Conservation (phyloP, 1,140 invertebrate species). For the Platorchestia sp. region DNA sequence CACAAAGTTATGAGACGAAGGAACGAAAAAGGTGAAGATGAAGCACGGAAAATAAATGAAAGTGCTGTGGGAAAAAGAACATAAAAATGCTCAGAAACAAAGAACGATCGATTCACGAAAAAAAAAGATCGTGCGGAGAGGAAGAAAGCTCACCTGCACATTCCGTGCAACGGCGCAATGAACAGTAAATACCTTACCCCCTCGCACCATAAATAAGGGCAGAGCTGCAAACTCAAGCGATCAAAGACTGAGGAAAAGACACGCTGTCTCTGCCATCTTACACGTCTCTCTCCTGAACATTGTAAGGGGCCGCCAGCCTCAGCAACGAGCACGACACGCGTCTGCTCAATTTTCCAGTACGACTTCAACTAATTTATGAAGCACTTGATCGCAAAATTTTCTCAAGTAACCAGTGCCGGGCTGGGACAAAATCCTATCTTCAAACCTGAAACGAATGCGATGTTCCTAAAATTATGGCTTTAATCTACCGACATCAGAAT, state of each 20-base stretch:
- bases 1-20: not conserved
- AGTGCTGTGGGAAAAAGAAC: not conserved
- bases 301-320: not conserved
- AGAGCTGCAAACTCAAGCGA: conserved; percentile 44
- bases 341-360: not conserved
- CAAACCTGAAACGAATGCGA: too few relatives aligned
- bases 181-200: not conserved
- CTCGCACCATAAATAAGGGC: conserved; percentile 49
- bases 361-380: not conserved
- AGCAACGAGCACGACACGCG: not conserved
- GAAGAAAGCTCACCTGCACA: not conserved
- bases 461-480: too few relatives aligned
- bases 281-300: not conserved
- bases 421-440: too few relatives aligned
- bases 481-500: too few relatives aligned
- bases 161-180: conserved; percentile 24
- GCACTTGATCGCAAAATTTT: not conserved
- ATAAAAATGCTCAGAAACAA: not conserved
- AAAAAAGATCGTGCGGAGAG: not conserved
- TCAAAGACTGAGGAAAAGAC: conserved; percentile 16
- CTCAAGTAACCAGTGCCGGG: not conserved
- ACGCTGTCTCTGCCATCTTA: conserved; percentile 24
- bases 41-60: not conserved
- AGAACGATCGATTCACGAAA: not conserved
- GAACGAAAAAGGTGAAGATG: not conserved